Evolutionary conservation across 2,113 vertebrate species (phyloP).

Genomic region (Mystacornis crossleyi): DNA sequence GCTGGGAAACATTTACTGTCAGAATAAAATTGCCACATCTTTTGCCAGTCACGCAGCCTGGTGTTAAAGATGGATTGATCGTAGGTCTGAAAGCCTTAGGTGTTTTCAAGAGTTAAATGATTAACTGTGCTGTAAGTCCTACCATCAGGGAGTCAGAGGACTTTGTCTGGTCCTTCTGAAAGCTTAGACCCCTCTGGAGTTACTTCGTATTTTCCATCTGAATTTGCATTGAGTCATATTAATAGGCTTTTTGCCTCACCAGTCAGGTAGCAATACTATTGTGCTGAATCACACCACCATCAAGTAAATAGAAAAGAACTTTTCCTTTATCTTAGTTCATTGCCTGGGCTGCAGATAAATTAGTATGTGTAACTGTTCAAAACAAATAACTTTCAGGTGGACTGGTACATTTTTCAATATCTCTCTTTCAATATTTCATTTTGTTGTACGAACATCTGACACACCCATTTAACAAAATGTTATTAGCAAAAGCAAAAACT

Average conservation of each 20-base stretch:
- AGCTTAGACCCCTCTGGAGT: neutral
- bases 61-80: accelerated
- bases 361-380: constrained; percentile 16
- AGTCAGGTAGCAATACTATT: constrained; percentile 22
- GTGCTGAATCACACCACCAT: constrained; percentile 12
- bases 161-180: neutral
- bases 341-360: constrained; percentile 7
- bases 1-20: neutral
- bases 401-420: constrained; percentile 29
- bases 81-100: neutral
- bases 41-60: neutral
- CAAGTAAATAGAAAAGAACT: constrained; percentile 10
- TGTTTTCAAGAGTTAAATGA: neutral
- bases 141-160: neutral
- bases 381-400: constrained; percentile 18
- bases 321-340: constrained; percentile 21
- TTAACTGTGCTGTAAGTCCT: neutral
- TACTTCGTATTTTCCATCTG: constrained; percentile 45
- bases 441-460: neutral
- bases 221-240: constrained; percentile 27
- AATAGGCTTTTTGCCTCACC: constrained; percentile 26
- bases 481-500: constrained; percentile 34
- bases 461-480: constrained; percentile 32
- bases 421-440: constrained; percentile 37
- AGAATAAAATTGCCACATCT: neutral